A percentile compares a stretch with the other conserved stretches of the same genome.
Conservation (phyloP, 2,113 vertebrate species). For the Microtus pennsylvanicus region DNA sequence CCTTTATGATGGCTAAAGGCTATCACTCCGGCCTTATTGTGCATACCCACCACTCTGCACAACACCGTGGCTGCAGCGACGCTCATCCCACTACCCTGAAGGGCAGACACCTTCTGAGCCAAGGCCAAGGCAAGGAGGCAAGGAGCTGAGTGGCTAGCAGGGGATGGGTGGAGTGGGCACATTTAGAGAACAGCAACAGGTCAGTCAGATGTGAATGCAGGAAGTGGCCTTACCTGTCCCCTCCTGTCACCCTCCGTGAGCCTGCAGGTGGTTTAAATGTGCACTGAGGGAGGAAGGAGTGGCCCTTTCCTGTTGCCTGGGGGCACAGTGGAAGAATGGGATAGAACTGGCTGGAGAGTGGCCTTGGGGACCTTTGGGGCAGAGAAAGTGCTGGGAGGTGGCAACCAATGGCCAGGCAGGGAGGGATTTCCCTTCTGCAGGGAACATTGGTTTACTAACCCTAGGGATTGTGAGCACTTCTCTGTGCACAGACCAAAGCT, state of each 20-base stretch:
- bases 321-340: neutral
- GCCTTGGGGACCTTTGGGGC: neutral
- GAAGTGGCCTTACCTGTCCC: neutral
- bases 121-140: neutral
- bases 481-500: neutral
- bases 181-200: neutral
- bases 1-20: neutral
- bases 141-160: neutral
- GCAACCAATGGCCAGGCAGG: neutral
- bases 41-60: neutral
- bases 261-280: neutral
- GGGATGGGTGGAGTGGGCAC: neutral
- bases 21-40: neutral
- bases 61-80: no score
- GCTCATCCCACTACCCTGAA: neutral
- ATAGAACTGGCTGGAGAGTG: neutral
- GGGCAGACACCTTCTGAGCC: constrained; percentile 30
- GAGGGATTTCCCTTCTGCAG: neutral
- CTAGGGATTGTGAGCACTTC: neutral
- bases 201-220: neutral
- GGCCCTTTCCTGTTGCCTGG: neutral
- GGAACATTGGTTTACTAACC: neutral
- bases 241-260: neutral
- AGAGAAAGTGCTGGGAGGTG: neutral
- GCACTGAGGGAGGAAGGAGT: neutral